These are phyloP conservation scores for Ambastaia sidthimunki DNA, from an alignment of 2,797 vertebrate genomes.

Conservation along the genomic window DNA sequence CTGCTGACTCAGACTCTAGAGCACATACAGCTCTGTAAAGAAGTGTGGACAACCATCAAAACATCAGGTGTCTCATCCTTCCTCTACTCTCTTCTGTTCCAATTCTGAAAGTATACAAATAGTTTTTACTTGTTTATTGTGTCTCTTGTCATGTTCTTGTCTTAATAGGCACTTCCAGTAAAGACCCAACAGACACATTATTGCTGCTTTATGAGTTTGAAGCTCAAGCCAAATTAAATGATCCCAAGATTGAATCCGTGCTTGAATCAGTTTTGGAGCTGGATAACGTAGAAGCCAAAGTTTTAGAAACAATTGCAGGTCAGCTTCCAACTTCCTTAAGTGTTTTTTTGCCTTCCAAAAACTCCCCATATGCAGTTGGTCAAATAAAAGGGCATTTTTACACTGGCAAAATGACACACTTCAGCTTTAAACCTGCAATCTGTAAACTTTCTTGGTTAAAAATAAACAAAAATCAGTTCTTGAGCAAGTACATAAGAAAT, in stretches of 20 bases:
- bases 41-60: slow-evolving; percentile 86
- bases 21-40: slow-evolving; percentile 82
- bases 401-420: too few species aligned
- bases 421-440: too few species aligned
- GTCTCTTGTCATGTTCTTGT: slow-evolving; percentile 2
- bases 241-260: slow-evolving; percentile 80
- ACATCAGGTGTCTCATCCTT: slow-evolving; percentile 78
- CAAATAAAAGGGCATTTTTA: too few species aligned
- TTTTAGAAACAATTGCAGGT: slow-evolving; percentile 89
- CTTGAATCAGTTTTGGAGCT: slow-evolving; percentile 86
- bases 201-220: slow-evolving; percentile 94
- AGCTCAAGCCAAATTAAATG: slow-evolving; percentile 86
- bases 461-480: too few species aligned
- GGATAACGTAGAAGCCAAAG: slow-evolving; percentile 82
- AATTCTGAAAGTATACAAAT: neutral
- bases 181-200: slow-evolving; percentile 84
- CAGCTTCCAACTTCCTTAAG: neutral
- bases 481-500: too few species aligned
- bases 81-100: neutral
- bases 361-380: too few species aligned
- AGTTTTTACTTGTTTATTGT: neutral
- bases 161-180: slow-evolving; percentile 77
- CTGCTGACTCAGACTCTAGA: slow-evolving; percentile 82
- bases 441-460: too few species aligned
- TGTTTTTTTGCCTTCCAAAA: neutral